Conservation (phyloP, 2,113 vertebrate genomes). For the Dipodomys spectabilis region DNA sequence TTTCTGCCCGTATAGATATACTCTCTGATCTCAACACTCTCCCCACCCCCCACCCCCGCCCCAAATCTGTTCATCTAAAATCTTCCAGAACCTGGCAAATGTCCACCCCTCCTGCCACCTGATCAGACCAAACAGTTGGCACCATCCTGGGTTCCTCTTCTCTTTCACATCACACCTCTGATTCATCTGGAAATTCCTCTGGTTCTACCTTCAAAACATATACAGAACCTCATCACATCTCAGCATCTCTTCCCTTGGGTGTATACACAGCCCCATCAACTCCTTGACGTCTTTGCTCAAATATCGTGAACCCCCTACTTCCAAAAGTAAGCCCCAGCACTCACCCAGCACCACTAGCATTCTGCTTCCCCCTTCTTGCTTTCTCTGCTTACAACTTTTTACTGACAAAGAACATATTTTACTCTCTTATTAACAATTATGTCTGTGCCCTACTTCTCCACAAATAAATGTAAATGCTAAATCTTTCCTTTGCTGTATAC, state of each 20-base stretch:
- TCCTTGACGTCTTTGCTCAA: neutral
- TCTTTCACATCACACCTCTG: constrained; percentile 26
- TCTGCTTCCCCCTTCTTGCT: no score
- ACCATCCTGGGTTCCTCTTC: neutral
- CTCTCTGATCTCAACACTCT: neutral
- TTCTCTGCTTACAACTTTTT: neutral
- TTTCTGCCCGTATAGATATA: neutral
- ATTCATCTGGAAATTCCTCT: neutral
- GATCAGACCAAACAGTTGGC: neutral
- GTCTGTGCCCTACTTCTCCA: neutral
- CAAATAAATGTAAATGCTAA: constrained; percentile 34
- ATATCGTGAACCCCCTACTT: neutral
- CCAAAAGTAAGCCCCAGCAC: neutral
- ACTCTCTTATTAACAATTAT: constrained; percentile 20
- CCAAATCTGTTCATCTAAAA: neutral
- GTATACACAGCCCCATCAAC: neutral
- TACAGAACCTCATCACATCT: neutral
- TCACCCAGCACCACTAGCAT: neutral
- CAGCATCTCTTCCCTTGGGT: neutral
- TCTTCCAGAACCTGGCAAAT: constrained; percentile 18
- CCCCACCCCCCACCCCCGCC: neutral
- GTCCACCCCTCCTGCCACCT: neutral
- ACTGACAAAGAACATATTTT: neutral
- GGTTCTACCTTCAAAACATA: constrained; percentile 51
- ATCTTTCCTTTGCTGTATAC: constrained; percentile 37